Percentiles rank a stretch among this genome's conserved stretches.
These are phyloP conservation scores for Megaustenia siamemsis DNA, from an alignment of 2,888 invertebrate genomes.

Conservation along the genomic window DNA sequence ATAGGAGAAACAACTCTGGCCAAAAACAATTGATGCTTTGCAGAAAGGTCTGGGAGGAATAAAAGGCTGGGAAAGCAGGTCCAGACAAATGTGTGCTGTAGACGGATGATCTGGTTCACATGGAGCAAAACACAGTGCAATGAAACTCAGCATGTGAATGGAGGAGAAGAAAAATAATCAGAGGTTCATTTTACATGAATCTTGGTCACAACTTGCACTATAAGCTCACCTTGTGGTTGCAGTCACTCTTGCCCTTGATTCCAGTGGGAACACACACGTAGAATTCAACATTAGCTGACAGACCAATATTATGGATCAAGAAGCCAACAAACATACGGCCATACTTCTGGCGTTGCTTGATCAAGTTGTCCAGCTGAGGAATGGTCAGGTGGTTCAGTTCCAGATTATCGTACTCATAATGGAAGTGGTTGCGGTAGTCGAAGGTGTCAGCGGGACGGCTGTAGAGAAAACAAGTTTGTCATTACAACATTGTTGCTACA, in stretches of 20 bases:
- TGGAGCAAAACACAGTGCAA: too few relatives aligned
- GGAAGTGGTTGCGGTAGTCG: slow-evolving; percentile 58
- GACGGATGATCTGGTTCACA: too few relatives aligned
- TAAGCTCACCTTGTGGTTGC: slow-evolving; percentile 34
- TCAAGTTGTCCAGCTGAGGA: slow-evolving; percentile 55
- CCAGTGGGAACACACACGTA: slow-evolving; percentile 56
- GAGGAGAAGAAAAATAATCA: too few relatives aligned
- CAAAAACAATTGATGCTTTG: too few relatives aligned
- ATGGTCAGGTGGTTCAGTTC: slow-evolving; percentile 60
- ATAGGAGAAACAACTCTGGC: too few relatives aligned
- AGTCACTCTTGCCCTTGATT: slow-evolving; percentile 19
- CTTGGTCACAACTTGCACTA: too few relatives aligned
- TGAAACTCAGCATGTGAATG: too few relatives aligned
- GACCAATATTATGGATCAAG: slow-evolving; percentile 58
- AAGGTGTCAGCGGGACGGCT: slow-evolving; percentile 51
- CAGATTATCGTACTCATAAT: slow-evolving; percentile 59
- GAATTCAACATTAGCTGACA: slow-evolving; percentile 57
- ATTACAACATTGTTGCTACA: too few relatives aligned
- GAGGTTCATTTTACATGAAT: too few relatives aligned
- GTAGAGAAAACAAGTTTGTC: neutral
- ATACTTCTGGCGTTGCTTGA: slow-evolving; percentile 49
- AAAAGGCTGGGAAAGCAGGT: too few relatives aligned
- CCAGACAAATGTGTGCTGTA: too few relatives aligned
- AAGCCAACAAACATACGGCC: slow-evolving; percentile 60
- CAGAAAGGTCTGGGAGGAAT: too few relatives aligned